Evolutionary conservation across 2,797 vertebrate species (phyloP), one percentile per base, ranked within the genome.

Genomic region (Syngnathus acus): DNA sequence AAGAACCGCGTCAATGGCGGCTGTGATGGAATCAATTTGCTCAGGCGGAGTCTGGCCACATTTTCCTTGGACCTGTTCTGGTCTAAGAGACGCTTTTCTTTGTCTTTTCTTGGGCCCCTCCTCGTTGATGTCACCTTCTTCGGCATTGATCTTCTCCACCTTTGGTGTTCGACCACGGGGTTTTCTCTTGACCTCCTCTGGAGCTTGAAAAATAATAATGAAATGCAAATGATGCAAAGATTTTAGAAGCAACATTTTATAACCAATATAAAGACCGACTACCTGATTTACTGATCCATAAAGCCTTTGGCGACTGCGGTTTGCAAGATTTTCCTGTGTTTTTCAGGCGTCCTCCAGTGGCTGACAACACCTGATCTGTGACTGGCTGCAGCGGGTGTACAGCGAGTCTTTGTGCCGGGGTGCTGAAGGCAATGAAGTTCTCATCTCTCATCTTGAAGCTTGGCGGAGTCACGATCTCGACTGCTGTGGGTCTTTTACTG

Each of bases 281-380:
- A 87, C 86, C 86, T 78, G 82, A 66, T 14, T 70, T 79, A 75
- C 75, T 80, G 9, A 51, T 70, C 80, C 62, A 78, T 39, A 77
- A 63, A 40, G 84, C 74, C 73, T 87, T 88, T 43, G 89, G 84
- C 74, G 78, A 59, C 71, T 79, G 80, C 80, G 88, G 86, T 86
- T 89, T 91, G 39, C 88, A 83, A 71, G 72, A 75, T 82, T 88
- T 91, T 71, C 83, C 78, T 78, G 84, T 82, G 58, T 74, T 78
- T 81, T 79, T 87, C 66, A 68, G 26, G 37, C 6, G 66, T 40
- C 69, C 75, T 65, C 60, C 75, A 6, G 68, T 67, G 53, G 73
- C 66, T 50, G 76, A 47, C 42, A 62, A 67, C 2, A 58, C 42
- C 43, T 57, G 71, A 65, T 84, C 84, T n/a, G 73, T 69, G 55